These are phyloP conservation scores for Dexiosoma caninum DNA, from an alignment of 2,888 invertebrate genomes.

Conservation along the genomic window DNA sequence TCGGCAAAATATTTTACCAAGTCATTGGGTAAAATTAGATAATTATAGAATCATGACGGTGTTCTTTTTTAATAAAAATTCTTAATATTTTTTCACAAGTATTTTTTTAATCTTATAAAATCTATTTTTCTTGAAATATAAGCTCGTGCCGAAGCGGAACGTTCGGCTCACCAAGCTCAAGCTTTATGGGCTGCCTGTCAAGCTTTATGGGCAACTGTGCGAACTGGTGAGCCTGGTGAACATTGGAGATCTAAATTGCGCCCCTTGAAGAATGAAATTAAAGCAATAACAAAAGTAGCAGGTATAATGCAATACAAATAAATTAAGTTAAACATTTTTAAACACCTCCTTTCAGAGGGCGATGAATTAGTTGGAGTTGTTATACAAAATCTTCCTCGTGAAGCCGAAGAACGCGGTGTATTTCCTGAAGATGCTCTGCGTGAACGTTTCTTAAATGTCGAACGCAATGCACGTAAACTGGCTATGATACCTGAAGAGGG, in stretches of 20 bases:
- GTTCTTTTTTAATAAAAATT: too few relatives aligned
- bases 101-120: background rate
- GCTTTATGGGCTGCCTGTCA: constrained; percentile 96
- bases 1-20: too few relatives aligned
- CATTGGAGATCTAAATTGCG: constrained; percentile 81
- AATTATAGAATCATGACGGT: too few relatives aligned
- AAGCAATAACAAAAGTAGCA: constrained; percentile 86
- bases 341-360: constrained; percentile 78
- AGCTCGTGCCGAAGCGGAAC: constrained; percentile 86
- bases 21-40: too few relatives aligned
- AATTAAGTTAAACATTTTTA: too few relatives aligned
- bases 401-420: constrained; percentile 88
- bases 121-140: background rate
- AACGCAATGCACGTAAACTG: constrained; percentile 87
- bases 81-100: too few relatives aligned
- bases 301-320: constrained; percentile 78
- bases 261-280: constrained; percentile 84
- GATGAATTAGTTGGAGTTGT: constrained; percentile 90
- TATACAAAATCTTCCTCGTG: constrained; percentile 86
- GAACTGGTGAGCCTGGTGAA: constrained; percentile 81
- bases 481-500: constrained; percentile 93
- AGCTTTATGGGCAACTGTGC: constrained; percentile 87
- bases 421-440: constrained; percentile 91
- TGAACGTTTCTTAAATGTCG: constrained; percentile 90
- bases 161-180: constrained; percentile 88